Base-by-base conservation (phyloP, 2,797 vertebrate species). In the Eulemur mongoz region DNA sequence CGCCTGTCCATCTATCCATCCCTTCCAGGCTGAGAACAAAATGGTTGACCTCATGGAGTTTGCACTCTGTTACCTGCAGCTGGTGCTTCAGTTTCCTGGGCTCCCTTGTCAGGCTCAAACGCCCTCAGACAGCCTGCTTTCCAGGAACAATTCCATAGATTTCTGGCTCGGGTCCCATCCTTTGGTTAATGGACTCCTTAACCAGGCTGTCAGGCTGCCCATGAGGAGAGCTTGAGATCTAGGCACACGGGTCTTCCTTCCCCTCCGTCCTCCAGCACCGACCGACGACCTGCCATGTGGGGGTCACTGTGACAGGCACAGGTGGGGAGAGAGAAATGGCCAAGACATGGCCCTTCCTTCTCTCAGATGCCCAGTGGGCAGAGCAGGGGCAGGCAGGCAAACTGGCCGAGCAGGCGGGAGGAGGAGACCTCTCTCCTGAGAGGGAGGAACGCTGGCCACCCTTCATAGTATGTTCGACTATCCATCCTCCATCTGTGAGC, bases 81-180 rank as follows among this genome's bases (percentile, higher is more conserved):
- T 7, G 45, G 83, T 38, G 13, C n/a, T 75, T 65, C 50, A 7
- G 35, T 91, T 94, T 93, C 67, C 82, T 92, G 59, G 70, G 81
- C 57, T 78, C 59, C n/a, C 35, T 59, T 0, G 2, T 67, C 48
- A 61, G 73, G 14, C 79, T 70, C 63, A 80, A 70, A 65, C 43
- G 84, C 52, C n/a, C 54, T 82, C 30, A 52, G 70, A 50, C n/a
- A 63, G 50, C 65, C 76, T 88, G 92, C 95, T 95, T 95, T 94
- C 92, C 43, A 96, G 84, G 94, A 92, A 92, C 54, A 87, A 57
- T 52, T 69, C 59, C 69, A 52, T 91, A 84, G 82, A 88, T 65
- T 48, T 76, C 92, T 95, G 78, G 92, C 76, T 91, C 32, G 65
- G 91, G 18, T 89, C 67, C 80, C 45, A 25, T 89, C 54, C 69